Base-by-base conservation (phyloP, 2,888 invertebrate species). In the Dromius quadrimaculatus region DNA sequence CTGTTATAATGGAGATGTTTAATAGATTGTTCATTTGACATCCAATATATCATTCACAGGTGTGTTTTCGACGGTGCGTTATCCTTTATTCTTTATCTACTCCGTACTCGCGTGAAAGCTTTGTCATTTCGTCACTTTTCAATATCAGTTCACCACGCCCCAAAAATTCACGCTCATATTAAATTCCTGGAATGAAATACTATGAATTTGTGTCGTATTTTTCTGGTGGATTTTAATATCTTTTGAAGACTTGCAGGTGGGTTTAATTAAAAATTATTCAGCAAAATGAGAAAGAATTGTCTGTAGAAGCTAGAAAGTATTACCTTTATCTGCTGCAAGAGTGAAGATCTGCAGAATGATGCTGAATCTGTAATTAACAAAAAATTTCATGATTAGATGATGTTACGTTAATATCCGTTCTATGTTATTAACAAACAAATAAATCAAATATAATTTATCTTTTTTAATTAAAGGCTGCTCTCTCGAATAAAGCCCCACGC, bases 11-110 rank as follows among this genome's bases (percentile, higher is more conserved):
- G n/a, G n/a, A n/a, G n/a, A n/a, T n/a, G n/a, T n/a, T n/a, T n/a
- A n/a, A n/a, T n/a, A n/a, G n/a, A n/a, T n/a, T n/a, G n/a, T 15
- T 11, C 50, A 9, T 28, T 54, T 63, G 63, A 63, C 45, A 36
- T 63, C 45, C 45, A 63, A 63, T 63, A 43, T 28, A n/a, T 28
- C 23, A 61, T 22, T 43, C 63, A 45, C 43, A 43, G 43, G 63
- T 63, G 43, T 63, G 63, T 15, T 22, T 17, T 43, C 45, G 63
- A 62, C 62, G 41, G 47, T 23, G 54, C 9, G 15, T 19, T 59
- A 20, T n/a, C n/a, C n/a, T n/a, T n/a, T n/a, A n/a, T n/a, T n/a
- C n/a, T n/a, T n/a, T n/a, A n/a, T 59, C 36, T 36, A 9, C 45
- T 15, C 45, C 45, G 32, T 15, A 17, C 45, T 45, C n/a, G 32